These are phyloP conservation scores for Nilaparvata lugens DNA, from an alignment of 1,140 invertebrate genomes.

Conservation along the genomic window DNA sequence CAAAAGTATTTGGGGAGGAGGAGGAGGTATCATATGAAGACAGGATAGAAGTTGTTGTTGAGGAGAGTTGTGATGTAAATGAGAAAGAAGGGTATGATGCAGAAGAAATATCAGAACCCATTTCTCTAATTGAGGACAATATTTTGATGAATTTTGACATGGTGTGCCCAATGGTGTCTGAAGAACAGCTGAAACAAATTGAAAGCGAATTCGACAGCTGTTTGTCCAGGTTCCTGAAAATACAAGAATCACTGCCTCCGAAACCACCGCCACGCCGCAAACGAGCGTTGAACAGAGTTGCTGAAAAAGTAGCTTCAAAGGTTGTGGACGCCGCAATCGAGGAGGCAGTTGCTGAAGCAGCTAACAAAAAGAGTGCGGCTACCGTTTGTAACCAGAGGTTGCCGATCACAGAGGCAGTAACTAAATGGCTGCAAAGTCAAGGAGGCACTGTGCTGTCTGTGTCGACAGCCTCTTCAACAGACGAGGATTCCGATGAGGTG, in stretches of 20 bases:
- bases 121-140: neutral
- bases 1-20: constrained; percentile 1
- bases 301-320: constrained; percentile 15
- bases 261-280: constrained; percentile 15
- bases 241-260: constrained; percentile 4
- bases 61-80: neutral
- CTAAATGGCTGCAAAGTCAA: constrained; percentile 29
- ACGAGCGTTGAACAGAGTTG: constrained; percentile 7
- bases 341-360: constrained; percentile 16
- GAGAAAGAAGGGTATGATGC: neutral
- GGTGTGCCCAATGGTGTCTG: neutral
- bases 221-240: constrained; percentile 10
- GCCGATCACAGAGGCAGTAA: constrained; percentile 30
- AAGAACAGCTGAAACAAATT: no score
- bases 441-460: constrained; percentile 14
- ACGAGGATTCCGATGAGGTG: constrained; percentile 19
- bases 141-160: neutral
- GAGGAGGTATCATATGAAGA: neutral
- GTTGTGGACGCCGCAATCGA: constrained; percentile 9
- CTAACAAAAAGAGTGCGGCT: neutral
- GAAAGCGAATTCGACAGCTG: no score
- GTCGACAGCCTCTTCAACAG: neutral
- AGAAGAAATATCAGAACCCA: neutral
- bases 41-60: no score
- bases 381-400: neutral